These are phyloP conservation scores for Lasioglossum vierecki DNA, from an alignment of 2,888 invertebrate species.

Conservation along the genomic window DNA sequence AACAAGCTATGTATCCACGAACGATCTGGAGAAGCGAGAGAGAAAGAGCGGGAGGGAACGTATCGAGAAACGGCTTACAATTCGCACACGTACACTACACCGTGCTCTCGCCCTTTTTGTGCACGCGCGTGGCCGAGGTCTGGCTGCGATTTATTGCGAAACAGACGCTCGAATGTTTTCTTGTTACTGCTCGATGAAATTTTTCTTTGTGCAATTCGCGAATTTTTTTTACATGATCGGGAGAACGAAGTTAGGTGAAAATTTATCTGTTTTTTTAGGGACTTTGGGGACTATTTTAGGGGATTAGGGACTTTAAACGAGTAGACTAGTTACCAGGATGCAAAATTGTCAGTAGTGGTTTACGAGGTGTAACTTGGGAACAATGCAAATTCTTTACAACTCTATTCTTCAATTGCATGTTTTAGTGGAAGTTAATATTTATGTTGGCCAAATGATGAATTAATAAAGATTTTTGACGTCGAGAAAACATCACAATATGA, in stretches of 20 bases:
- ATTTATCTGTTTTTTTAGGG: not conserved
- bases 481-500: too few species aligned
- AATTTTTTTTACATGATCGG: not conserved
- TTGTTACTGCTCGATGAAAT: not conserved
- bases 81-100: conserved; percentile 35
- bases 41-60: conserved; percentile 31
- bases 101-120: conserved; percentile 40
- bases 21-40: conserved; percentile 44
- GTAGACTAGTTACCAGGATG: too few species aligned
- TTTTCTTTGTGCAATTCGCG: not conserved
- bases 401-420: too few species aligned
- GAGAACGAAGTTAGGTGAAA: not conserved
- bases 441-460: not conserved
- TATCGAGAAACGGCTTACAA: conserved; percentile 30
- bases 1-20: conserved; percentile 19
- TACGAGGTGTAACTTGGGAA: too few species aligned
- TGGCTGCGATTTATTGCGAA: not conserved
- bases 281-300: too few species aligned
- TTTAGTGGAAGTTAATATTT: not conserved
- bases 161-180: not conserved
- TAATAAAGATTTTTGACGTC: too few species aligned
- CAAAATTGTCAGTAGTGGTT: too few species aligned
- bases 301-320: too few species aligned
- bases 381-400: too few species aligned
- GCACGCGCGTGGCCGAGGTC: not conserved